A percentile compares a stretch with the other conserved stretches of the same genome.
Evolutionary conservation across 2,113 vertebrate genomes (phyloP).

Genomic region (Dromiciops gliroides): DNA sequence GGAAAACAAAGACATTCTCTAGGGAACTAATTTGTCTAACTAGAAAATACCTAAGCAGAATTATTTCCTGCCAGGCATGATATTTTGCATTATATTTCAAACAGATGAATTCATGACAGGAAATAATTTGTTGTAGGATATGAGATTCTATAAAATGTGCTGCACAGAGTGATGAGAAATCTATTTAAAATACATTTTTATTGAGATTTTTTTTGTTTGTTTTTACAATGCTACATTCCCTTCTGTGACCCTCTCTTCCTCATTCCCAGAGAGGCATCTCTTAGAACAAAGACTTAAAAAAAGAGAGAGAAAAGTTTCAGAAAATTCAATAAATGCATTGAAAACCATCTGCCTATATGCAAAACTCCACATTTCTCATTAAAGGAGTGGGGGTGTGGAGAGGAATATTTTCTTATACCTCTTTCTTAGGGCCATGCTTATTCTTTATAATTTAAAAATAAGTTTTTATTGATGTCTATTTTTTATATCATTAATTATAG

Average conservation of each 20-base stretch:
- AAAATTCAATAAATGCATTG: neutral
- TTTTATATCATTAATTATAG: neutral
- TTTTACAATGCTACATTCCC: slow-evolving; percentile 28
- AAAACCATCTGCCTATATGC: neutral
- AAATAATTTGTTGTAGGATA: slow-evolving; percentile 83
- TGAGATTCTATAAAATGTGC: slow-evolving; percentile 72
- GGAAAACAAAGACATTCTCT: slow-evolving; percentile 70
- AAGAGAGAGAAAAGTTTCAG: neutral
- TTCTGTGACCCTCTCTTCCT: neutral
- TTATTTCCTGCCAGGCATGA: slow-evolving; percentile 75
- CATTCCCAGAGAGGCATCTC: neutral
- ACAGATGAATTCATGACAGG: slow-evolving; percentile 76
- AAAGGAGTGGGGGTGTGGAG: neutral
- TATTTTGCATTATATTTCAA: slow-evolving; percentile 71
- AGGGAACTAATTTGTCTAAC: slow-evolving; percentile 78
- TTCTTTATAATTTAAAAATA: neutral
- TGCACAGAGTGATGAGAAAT: slow-evolving; percentile 67
- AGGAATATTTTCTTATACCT: neutral
- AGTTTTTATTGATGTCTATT: neutral
- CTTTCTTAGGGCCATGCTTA: neutral
- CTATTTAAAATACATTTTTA: neutral
- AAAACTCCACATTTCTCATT: neutral
- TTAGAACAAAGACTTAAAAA: neutral
- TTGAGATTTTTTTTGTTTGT: neutral
- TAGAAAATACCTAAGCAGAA: slow-evolving; percentile 81